These are phyloP conservation scores for Sialis lutaria DNA, from an alignment of 2,888 invertebrate species.

Conservation along the genomic window DNA sequence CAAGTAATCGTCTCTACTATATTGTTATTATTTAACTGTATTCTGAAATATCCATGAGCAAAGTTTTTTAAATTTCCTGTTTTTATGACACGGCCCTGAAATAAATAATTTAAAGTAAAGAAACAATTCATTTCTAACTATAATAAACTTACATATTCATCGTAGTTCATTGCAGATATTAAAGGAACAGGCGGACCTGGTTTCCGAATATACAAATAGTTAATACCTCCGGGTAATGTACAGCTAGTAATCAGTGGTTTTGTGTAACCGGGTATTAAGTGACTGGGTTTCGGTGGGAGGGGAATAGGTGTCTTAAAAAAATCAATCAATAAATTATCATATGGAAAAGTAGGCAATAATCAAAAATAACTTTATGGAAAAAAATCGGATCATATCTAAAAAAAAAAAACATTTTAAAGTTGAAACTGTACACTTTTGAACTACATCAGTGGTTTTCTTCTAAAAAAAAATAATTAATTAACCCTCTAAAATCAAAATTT, in stretches of 20 bases:
- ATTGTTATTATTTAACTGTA: conserved; percentile 37
- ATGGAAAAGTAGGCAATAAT: too few relatives aligned
- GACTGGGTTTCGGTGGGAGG: too few relatives aligned
- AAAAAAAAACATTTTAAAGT: too few relatives aligned
- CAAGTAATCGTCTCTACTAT: conserved; percentile 42
- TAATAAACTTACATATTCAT: conserved; percentile 20
- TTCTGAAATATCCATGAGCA: conserved; percentile 35
- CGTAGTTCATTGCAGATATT: conserved; percentile 26
- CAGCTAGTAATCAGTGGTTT: conserved; percentile 26
- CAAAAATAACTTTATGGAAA: too few relatives aligned
- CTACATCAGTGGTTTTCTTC: too few relatives aligned
- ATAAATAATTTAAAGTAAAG: conserved; percentile 4
- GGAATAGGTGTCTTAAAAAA: too few relatives aligned
- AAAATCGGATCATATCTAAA: too few relatives aligned
- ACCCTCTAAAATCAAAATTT: too few relatives aligned
- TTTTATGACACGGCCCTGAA: conserved; percentile 35
- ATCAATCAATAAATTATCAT: too few relatives aligned
- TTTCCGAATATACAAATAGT: conserved; percentile 37
- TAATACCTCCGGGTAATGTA: conserved; percentile 37
- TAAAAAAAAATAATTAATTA: too few relatives aligned
- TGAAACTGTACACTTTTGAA: too few relatives aligned
- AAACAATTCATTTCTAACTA: too few relatives aligned
- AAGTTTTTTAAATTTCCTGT: conserved; percentile 31
- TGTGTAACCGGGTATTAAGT: conserved; percentile 15
- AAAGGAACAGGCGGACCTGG: conserved; percentile 37